Conservation (phyloP, 2,113 vertebrate genomes). For the Petrocephalus microphthalmus region DNA sequence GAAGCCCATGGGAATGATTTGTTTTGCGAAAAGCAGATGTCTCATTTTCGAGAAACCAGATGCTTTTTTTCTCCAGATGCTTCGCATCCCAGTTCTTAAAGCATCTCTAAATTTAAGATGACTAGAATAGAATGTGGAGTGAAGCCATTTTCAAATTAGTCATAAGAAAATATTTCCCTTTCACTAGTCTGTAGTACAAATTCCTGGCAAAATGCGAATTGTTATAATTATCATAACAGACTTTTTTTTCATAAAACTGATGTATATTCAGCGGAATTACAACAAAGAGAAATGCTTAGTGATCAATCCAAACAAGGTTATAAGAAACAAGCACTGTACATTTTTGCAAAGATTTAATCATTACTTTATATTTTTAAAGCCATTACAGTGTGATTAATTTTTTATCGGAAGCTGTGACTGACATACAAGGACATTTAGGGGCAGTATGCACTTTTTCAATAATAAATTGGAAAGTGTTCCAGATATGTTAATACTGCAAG, state of each 20-base stretch:
- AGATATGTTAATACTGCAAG: conserved; percentile 10
- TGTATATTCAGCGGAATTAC: conserved; percentile 19
- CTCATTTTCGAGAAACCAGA: not conserved
- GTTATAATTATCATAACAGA: not conserved
- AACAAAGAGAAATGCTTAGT: conserved; percentile 24
- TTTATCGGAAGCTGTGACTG: not conserved
- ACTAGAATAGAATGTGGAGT: not conserved
- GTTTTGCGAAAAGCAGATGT: not conserved
- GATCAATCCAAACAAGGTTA: conserved; percentile 36
- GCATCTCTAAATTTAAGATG: not conserved
- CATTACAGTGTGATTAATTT: not conserved
- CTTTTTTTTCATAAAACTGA: not conserved
- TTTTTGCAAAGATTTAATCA: not conserved
- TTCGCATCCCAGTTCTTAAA: not conserved
- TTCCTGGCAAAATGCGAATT: not conserved
- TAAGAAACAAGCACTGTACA: conserved; percentile 14
- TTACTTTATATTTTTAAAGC: not conserved
- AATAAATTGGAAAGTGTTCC: not conserved
- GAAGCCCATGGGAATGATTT: not conserved
- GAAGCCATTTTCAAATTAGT: conserved; percentile 2
- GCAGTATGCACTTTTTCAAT: not conserved
- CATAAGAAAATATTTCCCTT: not conserved
- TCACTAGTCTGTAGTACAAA: not conserved
- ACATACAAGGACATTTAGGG: not conserved
- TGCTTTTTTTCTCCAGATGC: not conserved